phyloP scores from a whole-genome alignment of 2,888 invertebrate species.

The Druceiella hillmani region DNA sequence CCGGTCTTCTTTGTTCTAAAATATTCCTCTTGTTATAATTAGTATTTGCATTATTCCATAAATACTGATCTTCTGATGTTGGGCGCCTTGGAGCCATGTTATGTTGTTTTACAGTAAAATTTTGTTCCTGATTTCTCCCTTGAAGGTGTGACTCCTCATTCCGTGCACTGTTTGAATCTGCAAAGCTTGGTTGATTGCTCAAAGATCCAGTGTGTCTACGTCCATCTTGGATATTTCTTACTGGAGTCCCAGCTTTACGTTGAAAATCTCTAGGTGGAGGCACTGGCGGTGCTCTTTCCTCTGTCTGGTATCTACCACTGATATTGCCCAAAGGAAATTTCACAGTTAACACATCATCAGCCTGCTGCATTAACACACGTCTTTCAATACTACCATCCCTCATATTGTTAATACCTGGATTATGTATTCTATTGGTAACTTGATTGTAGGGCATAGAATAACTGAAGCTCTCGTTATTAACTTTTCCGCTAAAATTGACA shows the following conservation, averaged over 20 bases:
- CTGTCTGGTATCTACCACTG: slow-evolving; percentile 38
- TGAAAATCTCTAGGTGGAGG: slow-evolving; percentile 76
- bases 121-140: too few species aligned
- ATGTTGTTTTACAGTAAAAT: too few species aligned
- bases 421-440: too few species aligned
- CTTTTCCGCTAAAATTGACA: slow-evolving; percentile 51
- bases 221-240: too few species aligned
- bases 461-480: slow-evolving; percentile 50
- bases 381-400: slow-evolving; percentile 40
- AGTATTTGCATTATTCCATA: too few species aligned
- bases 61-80: too few species aligned
- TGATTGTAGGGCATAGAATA: slow-evolving; percentile 33
- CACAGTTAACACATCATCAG: slow-evolving; percentile 44
- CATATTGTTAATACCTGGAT: slow-evolving; percentile 36
- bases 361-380: slow-evolving; percentile 33
- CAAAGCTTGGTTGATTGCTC: too few species aligned
- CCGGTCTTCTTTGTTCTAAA: slow-evolving; percentile 43
- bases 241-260: slow-evolving; percentile 50
- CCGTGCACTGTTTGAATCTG: too few species aligned
- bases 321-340: slow-evolving; percentile 50
- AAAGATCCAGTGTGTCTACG: too few species aligned
- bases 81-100: too few species aligned
- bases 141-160: too few species aligned
- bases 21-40: too few species aligned
- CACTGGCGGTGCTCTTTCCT: slow-evolving; percentile 60